phyloP scores from a whole-genome alignment of 2,797 vertebrate species.

The Chaetophractus vellerosus region DNA sequence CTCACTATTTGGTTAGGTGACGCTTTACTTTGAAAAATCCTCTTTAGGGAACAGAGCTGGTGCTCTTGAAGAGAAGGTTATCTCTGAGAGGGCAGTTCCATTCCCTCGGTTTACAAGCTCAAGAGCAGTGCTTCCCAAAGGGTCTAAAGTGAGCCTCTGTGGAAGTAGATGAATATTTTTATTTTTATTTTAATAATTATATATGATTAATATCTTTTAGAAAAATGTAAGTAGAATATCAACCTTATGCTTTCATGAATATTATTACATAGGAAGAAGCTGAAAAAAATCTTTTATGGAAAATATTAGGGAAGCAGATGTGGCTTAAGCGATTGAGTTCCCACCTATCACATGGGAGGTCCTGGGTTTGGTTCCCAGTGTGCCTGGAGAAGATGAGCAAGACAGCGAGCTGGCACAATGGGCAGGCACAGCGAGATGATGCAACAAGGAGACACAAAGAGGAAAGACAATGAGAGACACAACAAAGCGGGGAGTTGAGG shows the following conservation, averaged over 20 bases:
- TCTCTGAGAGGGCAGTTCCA: neutral
- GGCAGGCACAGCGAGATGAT: too few species aligned
- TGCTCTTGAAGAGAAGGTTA: neutral
- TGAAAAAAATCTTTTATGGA: neutral
- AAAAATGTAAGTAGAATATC: constrained; percentile 4
- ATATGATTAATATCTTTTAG: constrained; percentile 18
- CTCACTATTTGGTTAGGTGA: neutral
- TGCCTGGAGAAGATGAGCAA: too few species aligned
- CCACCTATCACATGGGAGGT: too few species aligned
- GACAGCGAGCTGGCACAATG: too few species aligned
- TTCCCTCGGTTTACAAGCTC: neutral
- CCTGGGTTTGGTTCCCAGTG: too few species aligned
- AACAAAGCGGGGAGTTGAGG: too few species aligned
- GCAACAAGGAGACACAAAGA: too few species aligned
- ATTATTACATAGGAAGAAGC: constrained; percentile 26
- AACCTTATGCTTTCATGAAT: constrained; percentile 5
- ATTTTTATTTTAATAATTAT: constrained; percentile 43
- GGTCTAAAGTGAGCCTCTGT: neutral
- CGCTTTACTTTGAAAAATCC: neutral
- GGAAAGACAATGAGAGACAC: too few species aligned
- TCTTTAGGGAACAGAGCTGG: neutral
- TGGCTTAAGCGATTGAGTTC: too few species aligned
- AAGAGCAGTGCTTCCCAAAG: neutral
- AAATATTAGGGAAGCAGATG: too few species aligned
- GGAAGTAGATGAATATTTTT: neutral